phyloP scores from a whole-genome alignment of 2,888 invertebrate genomes.

The Drosophila mettleri region DNA sequence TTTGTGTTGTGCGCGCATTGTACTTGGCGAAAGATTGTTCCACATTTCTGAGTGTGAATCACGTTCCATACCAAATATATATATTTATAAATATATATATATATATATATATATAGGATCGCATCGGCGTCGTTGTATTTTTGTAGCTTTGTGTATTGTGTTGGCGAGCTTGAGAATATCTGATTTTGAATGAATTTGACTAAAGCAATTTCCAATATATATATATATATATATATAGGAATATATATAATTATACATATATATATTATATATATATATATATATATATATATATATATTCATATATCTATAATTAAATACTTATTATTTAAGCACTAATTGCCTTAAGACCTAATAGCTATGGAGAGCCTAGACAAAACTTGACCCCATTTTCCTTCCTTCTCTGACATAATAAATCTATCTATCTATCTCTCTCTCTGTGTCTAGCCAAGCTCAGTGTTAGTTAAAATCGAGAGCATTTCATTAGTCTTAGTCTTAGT shows the following conservation, averaged over 20 bases:
- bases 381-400: no score
- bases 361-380: constrained; percentile 4
- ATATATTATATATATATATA: constrained; percentile 8
- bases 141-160: not conserved
- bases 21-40: not conserved
- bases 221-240: not conserved
- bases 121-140: no score
- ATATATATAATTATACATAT: constrained; percentile 10
- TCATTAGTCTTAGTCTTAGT: constrained; percentile 16
- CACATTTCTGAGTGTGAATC: constrained; percentile 11
- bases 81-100: constrained; percentile 2
- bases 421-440: not conserved
- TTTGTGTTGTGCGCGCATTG: constrained; percentile 1
- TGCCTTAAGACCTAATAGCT: constrained; percentile 30
- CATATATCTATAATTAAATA: no score
- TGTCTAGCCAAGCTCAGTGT: not conserved
- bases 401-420: no score
- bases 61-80: not conserved
- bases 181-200: constrained; percentile 7
- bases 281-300: constrained; percentile 13
- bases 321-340: constrained; percentile 14
- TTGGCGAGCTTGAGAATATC: not conserved
- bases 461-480: constrained; percentile 25
- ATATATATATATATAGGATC: not conserved
- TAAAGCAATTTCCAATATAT: constrained; percentile 33